Evolutionary conservation across 1,140 invertebrate species (phyloP).

Genomic region (Varroa destructor): DNA sequence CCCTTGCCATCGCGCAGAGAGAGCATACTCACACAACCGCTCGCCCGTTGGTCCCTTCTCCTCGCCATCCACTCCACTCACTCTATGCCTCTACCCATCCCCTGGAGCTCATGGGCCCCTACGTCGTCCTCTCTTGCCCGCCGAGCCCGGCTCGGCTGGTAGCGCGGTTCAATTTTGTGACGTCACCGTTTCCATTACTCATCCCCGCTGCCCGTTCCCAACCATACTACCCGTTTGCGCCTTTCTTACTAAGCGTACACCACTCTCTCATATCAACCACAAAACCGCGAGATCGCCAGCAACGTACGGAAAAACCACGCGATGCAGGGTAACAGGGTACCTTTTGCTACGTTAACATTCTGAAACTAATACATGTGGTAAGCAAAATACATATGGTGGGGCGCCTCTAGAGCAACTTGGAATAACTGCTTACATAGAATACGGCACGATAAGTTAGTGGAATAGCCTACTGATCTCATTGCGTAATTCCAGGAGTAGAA

Average conservation of each 20-base stretch:
- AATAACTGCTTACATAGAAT: no score
- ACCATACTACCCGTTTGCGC: neutral
- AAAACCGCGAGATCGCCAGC: slow-evolving; percentile 1
- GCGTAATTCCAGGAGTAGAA: no score
- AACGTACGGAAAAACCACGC: neutral
- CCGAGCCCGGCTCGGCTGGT: neutral
- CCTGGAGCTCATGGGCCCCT: neutral
- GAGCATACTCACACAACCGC: no score
- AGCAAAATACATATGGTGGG: no score
- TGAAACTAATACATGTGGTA: neutral
- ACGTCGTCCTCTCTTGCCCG: neutral
- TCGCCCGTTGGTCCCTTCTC: no score
- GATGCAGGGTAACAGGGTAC: neutral
- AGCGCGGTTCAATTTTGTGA: slow-evolving; percentile 26
- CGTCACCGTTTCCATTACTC: slow-evolving; percentile 26
- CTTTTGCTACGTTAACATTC: neutral
- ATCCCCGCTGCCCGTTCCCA: slow-evolving; percentile 20
- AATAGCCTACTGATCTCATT: no score
- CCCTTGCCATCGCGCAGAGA: no score
- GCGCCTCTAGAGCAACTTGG: no score
- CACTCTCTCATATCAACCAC: neutral
- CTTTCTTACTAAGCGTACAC: neutral
- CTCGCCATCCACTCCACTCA: neutral
- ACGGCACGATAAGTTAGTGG: no score
- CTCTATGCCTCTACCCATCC: neutral